Percentiles rank a stretch among this genome's conserved stretches.
Conservation (phyloP, 1,140 invertebrate genomes). For the Rhagoletis pomonella region DNA sequence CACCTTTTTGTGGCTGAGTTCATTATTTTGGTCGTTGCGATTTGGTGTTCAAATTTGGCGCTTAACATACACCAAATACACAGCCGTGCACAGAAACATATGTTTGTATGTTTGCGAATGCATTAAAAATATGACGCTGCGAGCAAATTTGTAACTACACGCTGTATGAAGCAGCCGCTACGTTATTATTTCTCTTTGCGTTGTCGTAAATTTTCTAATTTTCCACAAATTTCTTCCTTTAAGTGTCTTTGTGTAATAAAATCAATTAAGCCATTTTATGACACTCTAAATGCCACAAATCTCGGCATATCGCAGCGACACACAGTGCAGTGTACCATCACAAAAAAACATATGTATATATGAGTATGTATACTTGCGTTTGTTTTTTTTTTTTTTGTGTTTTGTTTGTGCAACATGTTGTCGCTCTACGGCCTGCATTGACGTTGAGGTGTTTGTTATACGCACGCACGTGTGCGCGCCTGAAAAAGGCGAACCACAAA, state of each 20-base stretch:
- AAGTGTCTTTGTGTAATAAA: conserved; percentile 47
- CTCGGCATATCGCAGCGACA: not conserved
- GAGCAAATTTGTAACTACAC: not conserved
- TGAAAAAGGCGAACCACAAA: conserved; percentile 18
- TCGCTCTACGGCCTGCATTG: not conserved
- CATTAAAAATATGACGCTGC: conserved; percentile 1
- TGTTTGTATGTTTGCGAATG: not conserved
- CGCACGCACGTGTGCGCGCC: conserved; percentile 36
- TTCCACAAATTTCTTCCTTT: conserved; percentile 48
- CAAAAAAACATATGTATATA: not conserved
- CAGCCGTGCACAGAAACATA: not conserved
- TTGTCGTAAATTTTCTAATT: conserved; percentile 51
- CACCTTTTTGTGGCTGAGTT: conserved; percentile 23
- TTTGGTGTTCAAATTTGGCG: not conserved
- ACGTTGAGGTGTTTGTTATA: not conserved
- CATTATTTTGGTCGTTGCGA: not conserved
- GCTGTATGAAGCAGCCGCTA: not conserved
- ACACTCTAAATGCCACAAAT: conserved; percentile 52
- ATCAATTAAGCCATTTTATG: conserved; percentile 52
- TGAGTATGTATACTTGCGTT: not conserved
- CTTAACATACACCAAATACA: not conserved
- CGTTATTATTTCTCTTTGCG: conserved; percentile 1
- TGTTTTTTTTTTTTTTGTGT: not conserved
- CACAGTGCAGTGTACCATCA: not conserved
- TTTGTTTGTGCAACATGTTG: not conserved